These are phyloP conservation scores for Sycophila texana DNA, from an alignment of 2,888 invertebrate species.

Conservation along the genomic window DNA sequence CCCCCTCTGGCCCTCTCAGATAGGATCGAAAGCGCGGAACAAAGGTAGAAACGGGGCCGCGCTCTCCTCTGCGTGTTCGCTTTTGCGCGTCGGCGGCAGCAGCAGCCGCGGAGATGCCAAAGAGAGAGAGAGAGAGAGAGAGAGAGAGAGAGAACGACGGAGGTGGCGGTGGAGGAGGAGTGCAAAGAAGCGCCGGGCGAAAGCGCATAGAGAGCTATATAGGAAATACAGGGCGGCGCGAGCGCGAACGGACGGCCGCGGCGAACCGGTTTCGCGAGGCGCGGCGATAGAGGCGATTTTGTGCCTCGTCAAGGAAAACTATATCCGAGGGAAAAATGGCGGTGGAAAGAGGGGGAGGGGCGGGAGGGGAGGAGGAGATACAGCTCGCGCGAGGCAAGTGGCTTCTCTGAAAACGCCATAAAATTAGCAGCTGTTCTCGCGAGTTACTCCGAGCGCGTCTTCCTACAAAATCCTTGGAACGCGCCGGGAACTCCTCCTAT, in stretches of 20 bases:
- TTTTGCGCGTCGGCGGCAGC: not conserved
- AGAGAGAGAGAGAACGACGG: not conserved
- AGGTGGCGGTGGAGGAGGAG: not conserved
- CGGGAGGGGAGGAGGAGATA: slow-evolving; percentile 32
- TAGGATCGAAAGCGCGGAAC: slow-evolving; percentile 56
- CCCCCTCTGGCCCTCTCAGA: slow-evolving; percentile 17
- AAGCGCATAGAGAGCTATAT: slow-evolving; percentile 34
- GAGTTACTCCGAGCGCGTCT: slow-evolving; percentile 37
- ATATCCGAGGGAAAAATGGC: slow-evolving; percentile 43
- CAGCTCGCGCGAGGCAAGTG: slow-evolving; percentile 50
- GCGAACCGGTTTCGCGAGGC: slow-evolving; percentile 12
- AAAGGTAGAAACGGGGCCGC: slow-evolving; percentile 38
- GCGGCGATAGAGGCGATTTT: slow-evolving; percentile 45
- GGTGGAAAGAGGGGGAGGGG: slow-evolving; percentile 37
- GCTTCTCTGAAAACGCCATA: slow-evolving; percentile 56
- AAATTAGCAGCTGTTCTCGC: slow-evolving; percentile 56
- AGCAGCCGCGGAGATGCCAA: not conserved
- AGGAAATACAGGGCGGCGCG: too few relatives aligned
- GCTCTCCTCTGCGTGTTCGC: not conserved
- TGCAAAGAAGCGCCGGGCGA: slow-evolving; percentile 17
- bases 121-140: not conserved
- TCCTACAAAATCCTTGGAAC: slow-evolving; percentile 47
- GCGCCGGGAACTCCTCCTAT: slow-evolving; percentile 35
- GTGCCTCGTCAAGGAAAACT: slow-evolving; percentile 56
- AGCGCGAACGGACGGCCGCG: too few relatives aligned